Evolutionary conservation across 2,797 vertebrate species (phyloP).

Genomic region (Parotocinclus haroldoi): DNA sequence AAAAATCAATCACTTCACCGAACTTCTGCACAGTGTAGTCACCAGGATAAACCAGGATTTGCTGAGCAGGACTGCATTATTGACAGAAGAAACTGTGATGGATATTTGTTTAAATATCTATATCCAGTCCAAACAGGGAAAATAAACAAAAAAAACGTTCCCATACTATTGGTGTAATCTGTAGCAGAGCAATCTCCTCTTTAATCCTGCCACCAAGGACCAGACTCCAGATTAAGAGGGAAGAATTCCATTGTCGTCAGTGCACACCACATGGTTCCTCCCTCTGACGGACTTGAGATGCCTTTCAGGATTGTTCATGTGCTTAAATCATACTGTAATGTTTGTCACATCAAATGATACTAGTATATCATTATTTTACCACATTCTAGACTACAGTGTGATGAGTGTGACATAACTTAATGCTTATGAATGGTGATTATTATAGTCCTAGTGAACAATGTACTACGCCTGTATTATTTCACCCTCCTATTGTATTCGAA

Average conservation of each 20-base stretch:
- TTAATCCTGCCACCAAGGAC: not conserved
- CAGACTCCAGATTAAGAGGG: slow-evolving; percentile 4
- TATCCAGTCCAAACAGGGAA: not conserved
- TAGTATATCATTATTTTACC: slow-evolving; percentile 3
- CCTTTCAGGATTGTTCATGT: not conserved
- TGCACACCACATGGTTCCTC: not conserved
- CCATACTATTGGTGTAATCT: not conserved
- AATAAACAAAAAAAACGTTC: not conserved
- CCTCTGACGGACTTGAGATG: not conserved
- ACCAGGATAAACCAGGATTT: no score
- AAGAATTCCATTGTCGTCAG: slow-evolving; percentile 22
- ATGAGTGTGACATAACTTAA: not conserved
- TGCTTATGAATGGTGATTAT: slow-evolving; percentile 1
- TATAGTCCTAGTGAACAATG: not conserved
- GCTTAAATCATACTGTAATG: not conserved
- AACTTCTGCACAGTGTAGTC: no score
- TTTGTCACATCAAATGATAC: slow-evolving; percentile 1
- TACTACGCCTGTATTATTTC: no score
- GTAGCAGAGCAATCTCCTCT: slow-evolving; percentile 9
- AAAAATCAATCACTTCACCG: no score
- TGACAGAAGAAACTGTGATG: no score
- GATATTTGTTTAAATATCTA: no score
- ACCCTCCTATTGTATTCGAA: no score
- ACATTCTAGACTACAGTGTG: not conserved
- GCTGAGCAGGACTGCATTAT: no score